These are phyloP conservation scores for Stylophora pistillata DNA, from an alignment of 64 coral and sea anemone genomes.

Conservation along the genomic window DNA sequence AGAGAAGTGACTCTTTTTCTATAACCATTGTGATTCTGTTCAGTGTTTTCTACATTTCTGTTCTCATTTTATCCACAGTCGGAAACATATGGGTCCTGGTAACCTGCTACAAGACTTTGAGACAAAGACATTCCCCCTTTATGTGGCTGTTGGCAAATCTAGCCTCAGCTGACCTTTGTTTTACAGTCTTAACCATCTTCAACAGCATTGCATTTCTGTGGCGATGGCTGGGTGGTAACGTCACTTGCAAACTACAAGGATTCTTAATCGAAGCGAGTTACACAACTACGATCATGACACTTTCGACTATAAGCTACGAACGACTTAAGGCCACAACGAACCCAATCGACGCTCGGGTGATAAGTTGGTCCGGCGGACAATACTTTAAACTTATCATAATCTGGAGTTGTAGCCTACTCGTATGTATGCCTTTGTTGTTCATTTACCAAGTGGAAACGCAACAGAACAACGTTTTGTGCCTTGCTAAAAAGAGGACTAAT, in stretches of 20 bases:
- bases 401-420: background rate
- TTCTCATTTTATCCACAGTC: too few relatives aligned
- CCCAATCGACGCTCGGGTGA: background rate
- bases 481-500: background rate
- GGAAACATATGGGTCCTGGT: background rate
- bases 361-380: background rate
- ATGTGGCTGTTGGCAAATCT: constrained; percentile 50
- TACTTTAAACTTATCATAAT: background rate
- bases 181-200: constrained; percentile 36
- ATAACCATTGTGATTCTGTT: too few relatives aligned
- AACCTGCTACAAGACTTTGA: background rate
- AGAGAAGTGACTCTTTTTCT: too few relatives aligned
- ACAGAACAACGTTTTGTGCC: background rate
- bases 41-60: too few relatives aligned
- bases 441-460: background rate
- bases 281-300: constrained; percentile 23
- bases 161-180: constrained; percentile 28
- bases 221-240: constrained; percentile 27
- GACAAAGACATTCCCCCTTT: background rate
- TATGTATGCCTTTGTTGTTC: background rate
- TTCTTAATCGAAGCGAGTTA: constrained; percentile 35
- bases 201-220: background rate
- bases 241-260: constrained; percentile 45
- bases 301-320: constrained; percentile 34
- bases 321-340: background rate